A percentile compares a stretch with the other conserved stretches of the same genome.
Conservation (phyloP, 2,888 invertebrate genomes). For the Panorpa germanica region DNA sequence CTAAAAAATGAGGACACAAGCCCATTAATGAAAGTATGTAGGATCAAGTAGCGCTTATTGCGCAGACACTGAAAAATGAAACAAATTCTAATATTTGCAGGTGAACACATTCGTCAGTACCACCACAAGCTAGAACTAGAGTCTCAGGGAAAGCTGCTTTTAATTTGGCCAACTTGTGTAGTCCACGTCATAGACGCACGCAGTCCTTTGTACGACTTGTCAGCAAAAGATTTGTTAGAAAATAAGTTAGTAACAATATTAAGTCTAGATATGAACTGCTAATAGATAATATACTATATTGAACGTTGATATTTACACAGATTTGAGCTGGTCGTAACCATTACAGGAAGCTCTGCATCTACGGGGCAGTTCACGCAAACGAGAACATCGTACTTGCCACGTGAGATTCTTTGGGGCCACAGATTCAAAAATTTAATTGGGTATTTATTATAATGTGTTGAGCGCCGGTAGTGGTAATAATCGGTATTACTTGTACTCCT, state of each 20-base stretch:
- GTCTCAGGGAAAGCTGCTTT: conserved; percentile 45
- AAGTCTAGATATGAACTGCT: too few relatives aligned
- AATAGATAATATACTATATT: too few relatives aligned
- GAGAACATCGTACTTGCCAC: conserved; percentile 57
- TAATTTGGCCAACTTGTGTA: conserved; percentile 77
- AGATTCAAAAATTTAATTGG: conserved; percentile 51
- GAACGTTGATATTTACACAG: conserved; percentile 30
- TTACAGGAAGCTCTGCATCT: conserved; percentile 64
- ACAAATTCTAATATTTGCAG: too few relatives aligned
- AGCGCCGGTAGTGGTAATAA: too few relatives aligned
- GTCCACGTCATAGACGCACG: conserved; percentile 59
- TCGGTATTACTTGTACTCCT: too few relatives aligned
- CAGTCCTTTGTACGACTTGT: conserved; percentile 64
- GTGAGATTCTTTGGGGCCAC: conserved; percentile 73
- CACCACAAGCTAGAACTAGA: conserved; percentile 47
- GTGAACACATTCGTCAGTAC: conserved; percentile 52
- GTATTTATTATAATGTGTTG: too few relatives aligned
- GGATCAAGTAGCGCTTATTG: too few relatives aligned
- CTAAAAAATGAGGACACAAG: too few relatives aligned
- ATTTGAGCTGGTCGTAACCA: conserved; percentile 63
- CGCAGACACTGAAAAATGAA: too few relatives aligned
- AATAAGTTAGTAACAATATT: too few relatives aligned
- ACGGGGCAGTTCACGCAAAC: conserved; percentile 56
- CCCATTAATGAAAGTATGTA: too few relatives aligned
- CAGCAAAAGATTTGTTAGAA: conserved; percentile 55